Percentiles rank a stretch among this genome's conserved stretches.
These are phyloP conservation scores for Dryobota labecula DNA, from an alignment of 2,888 invertebrate species.

Conservation along the genomic window DNA sequence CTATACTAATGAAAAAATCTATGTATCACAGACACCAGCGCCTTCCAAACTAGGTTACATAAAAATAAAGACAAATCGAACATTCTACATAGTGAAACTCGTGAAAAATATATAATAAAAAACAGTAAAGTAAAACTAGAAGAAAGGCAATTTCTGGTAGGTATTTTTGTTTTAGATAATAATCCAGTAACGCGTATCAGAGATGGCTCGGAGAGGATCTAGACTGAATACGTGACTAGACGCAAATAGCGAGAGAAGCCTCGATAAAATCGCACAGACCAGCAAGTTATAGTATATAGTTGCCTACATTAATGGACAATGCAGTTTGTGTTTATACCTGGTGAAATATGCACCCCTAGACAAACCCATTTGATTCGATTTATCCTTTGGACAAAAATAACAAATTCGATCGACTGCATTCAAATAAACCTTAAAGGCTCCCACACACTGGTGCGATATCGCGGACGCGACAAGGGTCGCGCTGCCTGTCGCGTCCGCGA, in stretches of 20 bases:
- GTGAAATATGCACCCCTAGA: slow-evolving; percentile 2
- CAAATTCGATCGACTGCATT: slow-evolving; percentile 2
- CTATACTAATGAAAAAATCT: too few relatives aligned
- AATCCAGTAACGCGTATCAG: slow-evolving; percentile 23
- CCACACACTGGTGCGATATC: too few relatives aligned
- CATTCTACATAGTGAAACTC: too few relatives aligned
- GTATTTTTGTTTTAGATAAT: slow-evolving; percentile 22
- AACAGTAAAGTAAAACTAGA: too few relatives aligned
- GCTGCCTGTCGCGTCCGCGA: too few relatives aligned
- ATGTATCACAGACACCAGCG: too few relatives aligned
- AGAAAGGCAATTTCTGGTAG: neutral
- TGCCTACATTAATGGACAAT: slow-evolving; percentile 39
- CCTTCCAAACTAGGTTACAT: too few relatives aligned
- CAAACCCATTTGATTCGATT: neutral
- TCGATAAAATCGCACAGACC: slow-evolving; percentile 43
- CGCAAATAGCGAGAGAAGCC: slow-evolving; percentile 39
- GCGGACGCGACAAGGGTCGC: too few relatives aligned
- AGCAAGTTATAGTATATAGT: slow-evolving; percentile 19
- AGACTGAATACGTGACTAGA: slow-evolving; percentile 60
- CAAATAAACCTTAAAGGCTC: too few relatives aligned
- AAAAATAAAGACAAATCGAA: too few relatives aligned
- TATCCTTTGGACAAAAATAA: slow-evolving; percentile 17
- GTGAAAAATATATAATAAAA: too few relatives aligned
- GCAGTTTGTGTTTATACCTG: slow-evolving; percentile 1
- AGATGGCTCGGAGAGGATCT: slow-evolving; percentile 27